These are phyloP conservation scores for Galeopsomyia nigrocyanea DNA, from an alignment of 2,888 invertebrate species.

Conservation along the genomic window DNA sequence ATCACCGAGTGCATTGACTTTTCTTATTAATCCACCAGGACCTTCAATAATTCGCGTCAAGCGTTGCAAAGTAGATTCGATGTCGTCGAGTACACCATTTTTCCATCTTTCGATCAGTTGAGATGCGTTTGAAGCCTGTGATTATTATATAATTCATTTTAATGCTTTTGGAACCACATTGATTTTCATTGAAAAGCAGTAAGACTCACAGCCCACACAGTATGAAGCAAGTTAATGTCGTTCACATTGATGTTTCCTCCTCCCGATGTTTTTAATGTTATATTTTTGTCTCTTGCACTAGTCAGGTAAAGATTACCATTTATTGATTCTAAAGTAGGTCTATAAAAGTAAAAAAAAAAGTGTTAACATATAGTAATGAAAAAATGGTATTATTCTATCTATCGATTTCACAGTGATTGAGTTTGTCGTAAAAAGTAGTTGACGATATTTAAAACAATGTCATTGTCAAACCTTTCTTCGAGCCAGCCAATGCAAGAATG, in stretches of 20 bases:
- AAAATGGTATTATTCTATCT: neutral
- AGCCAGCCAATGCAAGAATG: slow-evolving; percentile 31
- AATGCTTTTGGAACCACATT: neutral
- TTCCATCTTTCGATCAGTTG: slow-evolving; percentile 64
- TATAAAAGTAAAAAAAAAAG: slow-evolving; percentile 54
- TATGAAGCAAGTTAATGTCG: slow-evolving; percentile 75
- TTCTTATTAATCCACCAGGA: slow-evolving; percentile 59
- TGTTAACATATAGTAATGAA: neutral
- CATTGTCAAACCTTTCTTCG: slow-evolving; percentile 34
- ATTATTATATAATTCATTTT: neutral
- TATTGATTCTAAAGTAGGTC: slow-evolving; percentile 76
- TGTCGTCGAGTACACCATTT: slow-evolving; percentile 56
- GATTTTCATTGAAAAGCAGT: neutral
- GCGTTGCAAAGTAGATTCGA: slow-evolving; percentile 57
- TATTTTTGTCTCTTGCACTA: slow-evolving; percentile 83
- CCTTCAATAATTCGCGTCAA: slow-evolving; percentile 59
- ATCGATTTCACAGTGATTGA: neutral
- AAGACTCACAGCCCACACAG: slow-evolving; percentile 69
- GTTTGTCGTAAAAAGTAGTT: neutral
- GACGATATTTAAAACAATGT: neutral
- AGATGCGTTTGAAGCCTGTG: slow-evolving; percentile 68
- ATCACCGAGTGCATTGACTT: slow-evolving; percentile 53
- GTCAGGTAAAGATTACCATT: slow-evolving; percentile 87
- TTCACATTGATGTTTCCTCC: slow-evolving; percentile 80
- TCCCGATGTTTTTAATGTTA: slow-evolving; percentile 79